Base-by-base conservation (phyloP, 2,888 invertebrate genomes). In the Volucella bombylans region DNA sequence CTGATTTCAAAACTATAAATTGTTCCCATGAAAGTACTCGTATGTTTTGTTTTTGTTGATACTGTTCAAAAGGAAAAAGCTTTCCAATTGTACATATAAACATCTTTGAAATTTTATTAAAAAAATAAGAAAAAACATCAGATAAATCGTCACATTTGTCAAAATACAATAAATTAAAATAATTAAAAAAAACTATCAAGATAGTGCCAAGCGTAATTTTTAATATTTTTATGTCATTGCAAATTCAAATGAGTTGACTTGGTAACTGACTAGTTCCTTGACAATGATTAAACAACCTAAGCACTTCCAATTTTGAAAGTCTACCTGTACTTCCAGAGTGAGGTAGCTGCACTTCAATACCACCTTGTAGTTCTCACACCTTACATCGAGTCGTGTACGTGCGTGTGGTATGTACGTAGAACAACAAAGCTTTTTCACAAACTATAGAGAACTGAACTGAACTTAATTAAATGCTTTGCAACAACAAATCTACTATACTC, bases 191-290 rank as follows among this genome's bases (percentile, higher is more conserved):
- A 31, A 31, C 31, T 31, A 1, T 6, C 14, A 55, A 12, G 50
- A 14, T 49, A 43, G 12, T 49, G 14, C 15, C 43, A 67, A 49
- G 6, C 10, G 18, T 3, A n/a, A 47, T 14, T 65, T 59, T 38
- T 62, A 14, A 49, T 69, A 38, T 73, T 55, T 68, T 11, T 62
- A 64, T 52, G 50, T 54, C 57, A 73, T 67, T 45, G 41, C 9
- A 67, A 78, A 67, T 78, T 82, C 62, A 74, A 69, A 73, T 57
- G 23, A 64, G 49, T 79, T 74, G 62, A 79, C 59, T 79, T 79
- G 8, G 64, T 69, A 57, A 74, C 54, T 68, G 62, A 64, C 39
- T 64, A n/a, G 54, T 64, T 69, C 52, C 64, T 73, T 79, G 59
- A 68, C 54, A 82, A 73, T 73, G 52, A 49, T 8, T 55, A 67